Evolutionary conservation across 2,113 vertebrate species (phyloP), one percentile per base, ranked within the genome.

Genomic region (Brachyhypopomus occidentalis): DNA sequence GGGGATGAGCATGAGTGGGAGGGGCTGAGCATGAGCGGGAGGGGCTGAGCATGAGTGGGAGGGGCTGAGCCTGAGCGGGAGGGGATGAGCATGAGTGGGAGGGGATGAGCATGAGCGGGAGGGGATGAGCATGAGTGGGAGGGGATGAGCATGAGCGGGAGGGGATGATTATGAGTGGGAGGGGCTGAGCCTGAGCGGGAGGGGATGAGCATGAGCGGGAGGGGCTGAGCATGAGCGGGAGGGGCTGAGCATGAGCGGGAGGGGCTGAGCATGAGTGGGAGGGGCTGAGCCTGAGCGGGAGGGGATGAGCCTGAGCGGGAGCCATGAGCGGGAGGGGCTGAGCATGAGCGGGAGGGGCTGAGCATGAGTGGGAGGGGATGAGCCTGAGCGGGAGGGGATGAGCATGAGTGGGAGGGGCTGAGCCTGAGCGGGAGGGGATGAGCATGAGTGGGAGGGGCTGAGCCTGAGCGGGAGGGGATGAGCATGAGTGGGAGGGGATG

Each of bases 21-120:
- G n/a, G 59, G 45, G 36, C 78, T 80, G 74, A 83, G 30, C 30
- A 34, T 23, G 30, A 14, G 45, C 0, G 56, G 20, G n/a, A 36
- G n/a, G 59, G 45, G 56, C 78, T 80, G 72, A 83, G 84, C 30
- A 34, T 23, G 30, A 14, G 45, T 2, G 56, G 20, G n/a, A 36
- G n/a, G 59, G 45, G 56, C 78, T 80, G 74, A 83, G 30, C 30
- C 1, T 30, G 30, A 30, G 30, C 30, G 3, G 30, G 30, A 30
- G 30, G 30, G 30, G 3, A 1, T 30, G 30, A 30, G 30, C 30
- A 30, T 23, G 30, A 14, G 45, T 2, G 56, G 20, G n/a, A 36
- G n/a, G 59, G 45, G 56, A 76, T 80, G 74, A 83, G 3, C 30
- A 30, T 23, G 30, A 14, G 45, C 0, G 56, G 20, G n/a, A 36